Conservation (phyloP, 2,797 vertebrate species). For the Graptemys geographica region DNA sequence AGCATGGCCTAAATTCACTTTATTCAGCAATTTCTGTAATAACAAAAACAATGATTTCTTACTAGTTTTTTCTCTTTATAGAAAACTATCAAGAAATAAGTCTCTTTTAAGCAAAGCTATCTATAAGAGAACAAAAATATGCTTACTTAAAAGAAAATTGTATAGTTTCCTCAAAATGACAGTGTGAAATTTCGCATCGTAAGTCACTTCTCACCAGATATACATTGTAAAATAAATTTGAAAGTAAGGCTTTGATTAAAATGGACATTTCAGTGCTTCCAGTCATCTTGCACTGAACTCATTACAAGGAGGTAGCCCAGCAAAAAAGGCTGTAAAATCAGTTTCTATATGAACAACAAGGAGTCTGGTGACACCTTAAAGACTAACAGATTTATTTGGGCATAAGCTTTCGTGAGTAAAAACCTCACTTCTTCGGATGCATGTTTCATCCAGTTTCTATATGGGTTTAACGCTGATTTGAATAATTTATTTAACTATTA, state of each 20-base stretch:
- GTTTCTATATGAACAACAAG: background rate
- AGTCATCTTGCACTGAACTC: background rate
- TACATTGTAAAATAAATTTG: background rate
- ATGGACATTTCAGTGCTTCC: background rate
- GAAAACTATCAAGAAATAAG: background rate
- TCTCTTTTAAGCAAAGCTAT: background rate
- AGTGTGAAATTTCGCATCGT: background rate
- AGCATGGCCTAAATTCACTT: constrained; percentile 92
- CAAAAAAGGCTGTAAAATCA: background rate
- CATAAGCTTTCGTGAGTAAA: too few species aligned
- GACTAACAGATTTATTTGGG: too few species aligned
- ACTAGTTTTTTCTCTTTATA: background rate
- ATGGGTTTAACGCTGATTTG: background rate
- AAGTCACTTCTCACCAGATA: background rate
- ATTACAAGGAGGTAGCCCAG: background rate
- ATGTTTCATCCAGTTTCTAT: rapidly evolving
- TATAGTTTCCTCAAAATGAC: background rate
- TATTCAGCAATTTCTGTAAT: constrained; percentile 93
- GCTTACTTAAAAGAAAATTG: background rate
- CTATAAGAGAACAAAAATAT: background rate
- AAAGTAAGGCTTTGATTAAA: background rate
- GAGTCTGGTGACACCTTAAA: too few species aligned
- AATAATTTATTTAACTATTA: background rate
- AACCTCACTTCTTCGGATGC: too few species aligned
- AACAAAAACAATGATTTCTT: background rate